These are phyloP conservation scores for Leptonema lineaticorne DNA, from an alignment of 1,140 invertebrate genomes.

Conservation along the genomic window DNA sequence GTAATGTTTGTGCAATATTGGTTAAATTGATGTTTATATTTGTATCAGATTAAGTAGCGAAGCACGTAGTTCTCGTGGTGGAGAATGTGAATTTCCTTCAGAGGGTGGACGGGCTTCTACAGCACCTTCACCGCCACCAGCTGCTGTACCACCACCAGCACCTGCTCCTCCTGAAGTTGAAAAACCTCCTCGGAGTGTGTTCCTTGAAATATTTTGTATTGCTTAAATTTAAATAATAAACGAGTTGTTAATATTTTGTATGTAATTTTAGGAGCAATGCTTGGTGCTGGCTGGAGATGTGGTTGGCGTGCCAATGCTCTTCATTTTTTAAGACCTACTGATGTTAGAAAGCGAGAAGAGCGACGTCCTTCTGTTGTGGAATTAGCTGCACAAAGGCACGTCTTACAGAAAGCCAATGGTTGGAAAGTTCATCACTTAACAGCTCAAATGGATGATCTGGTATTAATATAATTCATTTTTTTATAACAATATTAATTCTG, in stretches of 20 bases:
- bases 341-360: constrained; percentile 86
- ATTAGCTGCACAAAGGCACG: constrained; percentile 84
- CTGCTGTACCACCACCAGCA: constrained; percentile 42
- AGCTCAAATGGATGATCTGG: constrained; percentile 90
- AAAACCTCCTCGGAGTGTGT: constrained; percentile 34
- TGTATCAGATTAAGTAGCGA: constrained; percentile 49
- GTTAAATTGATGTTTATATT: not conserved
- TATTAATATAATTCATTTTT: constrained; percentile 53
- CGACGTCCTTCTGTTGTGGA: constrained; percentile 80
- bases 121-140: constrained; percentile 45
- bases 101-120: constrained; percentile 46
- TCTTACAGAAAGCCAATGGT: constrained; percentile 86
- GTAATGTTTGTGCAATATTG: not conserved
- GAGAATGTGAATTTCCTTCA: constrained; percentile 48
- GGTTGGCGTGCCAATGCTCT: constrained; percentile 65
- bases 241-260: not conserved
- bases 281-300: constrained; percentile 51
- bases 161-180: constrained; percentile 26
- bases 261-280: constrained; percentile 46
- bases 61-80: constrained; percentile 39
- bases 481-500: too few species aligned
- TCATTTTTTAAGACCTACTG: constrained; percentile 85
- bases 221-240: not conserved
- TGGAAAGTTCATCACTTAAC: constrained; percentile 94
- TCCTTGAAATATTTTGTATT: not conserved